These are phyloP conservation scores for Paraescarpia echinospica DNA, from an alignment of 1,140 invertebrate species.

Conservation along the genomic window DNA sequence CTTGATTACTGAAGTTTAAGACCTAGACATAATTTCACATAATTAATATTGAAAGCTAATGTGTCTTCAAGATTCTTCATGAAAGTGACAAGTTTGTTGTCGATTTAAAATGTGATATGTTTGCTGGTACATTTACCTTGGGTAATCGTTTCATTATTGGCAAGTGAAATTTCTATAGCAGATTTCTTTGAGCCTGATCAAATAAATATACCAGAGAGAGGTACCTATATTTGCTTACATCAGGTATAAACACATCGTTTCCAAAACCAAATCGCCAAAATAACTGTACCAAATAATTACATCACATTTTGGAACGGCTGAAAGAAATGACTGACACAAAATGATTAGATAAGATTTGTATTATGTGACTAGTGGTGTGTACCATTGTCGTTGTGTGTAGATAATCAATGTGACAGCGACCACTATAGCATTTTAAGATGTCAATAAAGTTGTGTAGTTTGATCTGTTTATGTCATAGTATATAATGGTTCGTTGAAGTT, in stretches of 20 bases:
- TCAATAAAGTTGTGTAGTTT: neutral
- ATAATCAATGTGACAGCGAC: neutral
- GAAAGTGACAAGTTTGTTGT: neutral
- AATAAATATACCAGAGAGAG: neutral
- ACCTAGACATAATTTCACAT: conserved; percentile 10
- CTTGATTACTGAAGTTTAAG: neutral
- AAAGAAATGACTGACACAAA: neutral
- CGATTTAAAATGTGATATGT: neutral
- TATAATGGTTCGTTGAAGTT: neutral
- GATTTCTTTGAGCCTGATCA: neutral
- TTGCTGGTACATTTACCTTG: neutral
- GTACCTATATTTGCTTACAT: neutral
- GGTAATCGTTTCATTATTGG: neutral
- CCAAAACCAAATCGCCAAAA: neutral
- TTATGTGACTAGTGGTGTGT: neutral
- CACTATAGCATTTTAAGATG: neutral
- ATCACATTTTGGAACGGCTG: neutral
- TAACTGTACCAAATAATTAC: neutral
- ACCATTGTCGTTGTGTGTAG: neutral
- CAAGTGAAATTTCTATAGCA: neutral
- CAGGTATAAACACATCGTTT: neutral
- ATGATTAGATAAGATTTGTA: neutral
- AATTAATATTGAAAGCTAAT: neutral
- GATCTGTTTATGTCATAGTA: neutral
- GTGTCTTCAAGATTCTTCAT: conserved; percentile 7